phyloP scores from a whole-genome alignment of 2,797 vertebrate genomes.

The Acropternis orthonyx region DNA sequence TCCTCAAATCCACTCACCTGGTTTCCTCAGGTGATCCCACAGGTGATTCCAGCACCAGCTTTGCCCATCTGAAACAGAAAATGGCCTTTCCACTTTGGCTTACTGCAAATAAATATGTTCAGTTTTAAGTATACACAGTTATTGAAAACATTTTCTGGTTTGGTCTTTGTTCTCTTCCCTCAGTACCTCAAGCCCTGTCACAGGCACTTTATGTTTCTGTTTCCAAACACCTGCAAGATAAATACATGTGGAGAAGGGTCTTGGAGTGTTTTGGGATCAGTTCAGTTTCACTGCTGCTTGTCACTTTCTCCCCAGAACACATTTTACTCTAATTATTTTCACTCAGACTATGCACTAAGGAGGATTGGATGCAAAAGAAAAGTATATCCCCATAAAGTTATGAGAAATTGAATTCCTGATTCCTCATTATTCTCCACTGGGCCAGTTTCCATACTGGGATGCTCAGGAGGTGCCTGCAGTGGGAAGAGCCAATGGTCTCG shows the following conservation, averaged over 20 bases:
- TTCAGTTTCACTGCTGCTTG: not conserved
- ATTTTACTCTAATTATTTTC: not conserved
- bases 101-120: not conserved
- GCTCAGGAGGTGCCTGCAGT: not conserved
- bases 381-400: not conserved
- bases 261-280: not conserved
- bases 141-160: not conserved
- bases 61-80: not conserved
- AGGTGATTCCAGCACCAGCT: not conserved
- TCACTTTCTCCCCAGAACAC: not conserved
- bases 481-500: not conserved
- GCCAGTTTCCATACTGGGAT: not conserved
- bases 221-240: not conserved
- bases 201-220: not conserved
- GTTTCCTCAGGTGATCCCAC: not conserved
- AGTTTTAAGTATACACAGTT: not conserved
- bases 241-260: accelerated
- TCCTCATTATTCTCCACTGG: not conserved
- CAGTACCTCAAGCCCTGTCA: not conserved
- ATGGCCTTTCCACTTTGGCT: not conserved
- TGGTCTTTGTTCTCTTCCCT: not conserved
- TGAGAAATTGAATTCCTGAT: not conserved
- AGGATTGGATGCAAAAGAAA: not conserved
- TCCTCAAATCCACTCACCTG: not conserved
- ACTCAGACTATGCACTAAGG: not conserved